These are phyloP conservation scores for Anthoscopus minutus DNA, from an alignment of 2,113 vertebrate species.

Conservation along the genomic window DNA sequence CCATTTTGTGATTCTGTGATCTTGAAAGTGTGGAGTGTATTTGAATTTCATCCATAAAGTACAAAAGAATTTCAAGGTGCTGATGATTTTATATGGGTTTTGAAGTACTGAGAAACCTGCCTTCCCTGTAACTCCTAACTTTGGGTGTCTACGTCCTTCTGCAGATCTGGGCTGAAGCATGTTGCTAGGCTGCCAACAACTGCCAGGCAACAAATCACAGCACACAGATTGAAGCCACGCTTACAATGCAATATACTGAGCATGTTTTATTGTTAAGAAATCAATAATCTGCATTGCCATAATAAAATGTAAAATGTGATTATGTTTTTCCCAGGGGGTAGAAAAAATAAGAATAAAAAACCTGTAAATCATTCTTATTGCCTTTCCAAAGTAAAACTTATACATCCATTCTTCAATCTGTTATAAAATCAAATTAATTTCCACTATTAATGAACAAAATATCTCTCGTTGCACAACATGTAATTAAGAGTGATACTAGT, in stretches of 20 bases:
- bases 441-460: conserved; percentile 45
- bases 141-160: not conserved
- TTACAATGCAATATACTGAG: not conserved
- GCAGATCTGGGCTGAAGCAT: not conserved
- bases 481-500: conserved; percentile 63
- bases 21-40: not conserved
- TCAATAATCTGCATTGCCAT: not conserved
- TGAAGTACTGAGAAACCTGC: not conserved
- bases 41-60: not conserved
- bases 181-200: conserved; percentile 58
- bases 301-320: conserved; percentile 25
- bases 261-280: conserved; percentile 36
- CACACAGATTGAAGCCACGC: not conserved
- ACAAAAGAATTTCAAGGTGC: not conserved
- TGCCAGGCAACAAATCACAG: conserved; percentile 53
- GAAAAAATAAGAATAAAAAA: not conserved
- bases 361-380: not conserved
- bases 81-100: not conserved
- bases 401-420: not conserved
- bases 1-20: not conserved
- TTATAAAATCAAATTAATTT: conserved; percentile 58
- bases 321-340: not conserved
- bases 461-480: not conserved
- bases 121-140: not conserved
- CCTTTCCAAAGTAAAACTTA: not conserved